Percentiles rank a stretch among this genome's conserved stretches.
Conservation (phyloP, 2,888 invertebrate genomes). For the Drosophila glabriapex region DNA sequence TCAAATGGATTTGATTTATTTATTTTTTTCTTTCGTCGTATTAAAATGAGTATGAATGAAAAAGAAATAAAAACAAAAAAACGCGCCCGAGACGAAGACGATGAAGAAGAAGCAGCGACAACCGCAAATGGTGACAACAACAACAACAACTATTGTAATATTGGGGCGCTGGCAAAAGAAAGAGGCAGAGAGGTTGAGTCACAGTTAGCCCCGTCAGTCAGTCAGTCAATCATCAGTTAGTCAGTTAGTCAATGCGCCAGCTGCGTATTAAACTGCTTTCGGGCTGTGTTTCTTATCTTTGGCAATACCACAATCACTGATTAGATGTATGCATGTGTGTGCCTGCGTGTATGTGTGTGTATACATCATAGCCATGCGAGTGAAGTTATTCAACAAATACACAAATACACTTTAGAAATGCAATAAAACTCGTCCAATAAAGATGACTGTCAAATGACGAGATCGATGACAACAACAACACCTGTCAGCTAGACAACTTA, state of each 20-base stretch:
- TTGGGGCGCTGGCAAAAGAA: slow-evolving; percentile 43
- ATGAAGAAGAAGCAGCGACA: slow-evolving; percentile 24
- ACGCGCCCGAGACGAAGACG: slow-evolving; percentile 27
- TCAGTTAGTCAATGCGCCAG: slow-evolving; percentile 20
- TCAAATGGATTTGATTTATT: slow-evolving; percentile 42
- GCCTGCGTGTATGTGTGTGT: slow-evolving; percentile 14
- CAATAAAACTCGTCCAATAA: slow-evolving; percentile 30
- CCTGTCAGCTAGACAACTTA: slow-evolving; percentile 62
- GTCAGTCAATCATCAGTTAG: slow-evolving; percentile 11
- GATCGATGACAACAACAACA: slow-evolving; percentile 55
- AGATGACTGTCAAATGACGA: slow-evolving; percentile 40
- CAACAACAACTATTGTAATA: slow-evolving; percentile 41
- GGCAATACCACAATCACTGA: slow-evolving; percentile 62
- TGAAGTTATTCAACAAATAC: slow-evolving; percentile 56
- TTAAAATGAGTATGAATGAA: slow-evolving; percentile 56
- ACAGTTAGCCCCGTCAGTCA: slow-evolving; percentile 49
- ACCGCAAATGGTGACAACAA: slow-evolving; percentile 28
- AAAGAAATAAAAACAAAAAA: slow-evolving; percentile 16
- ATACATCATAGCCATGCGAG: neutral
- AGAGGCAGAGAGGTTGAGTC: slow-evolving; percentile 60
- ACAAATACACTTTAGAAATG: slow-evolving; percentile 30
- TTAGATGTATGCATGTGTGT: slow-evolving; percentile 57
- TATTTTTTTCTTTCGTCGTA: slow-evolving; percentile 8
- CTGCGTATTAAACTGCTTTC: slow-evolving; percentile 32
- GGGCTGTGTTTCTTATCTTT: slow-evolving; percentile 63